A percentile compares a stretch with the other conserved stretches of the same genome.
Conservation (phyloP, 2,113 vertebrate genomes). For the Isichthys henryi region DNA sequence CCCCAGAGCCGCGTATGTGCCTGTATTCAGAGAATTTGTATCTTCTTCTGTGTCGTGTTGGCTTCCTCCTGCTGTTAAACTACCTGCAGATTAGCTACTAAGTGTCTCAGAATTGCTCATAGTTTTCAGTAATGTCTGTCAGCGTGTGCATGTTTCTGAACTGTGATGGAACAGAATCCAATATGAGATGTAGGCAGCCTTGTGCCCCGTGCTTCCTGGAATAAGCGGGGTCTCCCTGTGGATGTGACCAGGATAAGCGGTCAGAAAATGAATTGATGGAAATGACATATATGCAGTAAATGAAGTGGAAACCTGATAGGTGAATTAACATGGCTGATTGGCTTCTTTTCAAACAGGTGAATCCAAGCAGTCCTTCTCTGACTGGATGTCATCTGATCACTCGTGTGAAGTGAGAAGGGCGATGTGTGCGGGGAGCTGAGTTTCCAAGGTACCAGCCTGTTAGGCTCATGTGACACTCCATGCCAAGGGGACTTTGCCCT, state of each 20-base stretch:
- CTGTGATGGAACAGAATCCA: not conserved
- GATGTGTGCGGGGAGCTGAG: not conserved
- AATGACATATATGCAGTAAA: not conserved
- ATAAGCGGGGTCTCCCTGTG: not conserved
- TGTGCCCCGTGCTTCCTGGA: not conserved
- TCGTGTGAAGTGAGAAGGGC: not conserved
- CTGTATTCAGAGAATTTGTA: not conserved
- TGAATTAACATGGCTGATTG: not conserved
- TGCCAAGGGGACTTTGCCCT: not conserved
- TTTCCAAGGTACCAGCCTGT: not conserved
- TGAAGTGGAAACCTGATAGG: not conserved
- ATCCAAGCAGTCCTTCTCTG: not conserved
- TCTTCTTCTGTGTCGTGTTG: not conserved
- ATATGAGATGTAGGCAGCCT: not conserved
- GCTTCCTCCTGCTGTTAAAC: not conserved
- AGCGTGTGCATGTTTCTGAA: not conserved
- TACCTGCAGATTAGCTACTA: not conserved
- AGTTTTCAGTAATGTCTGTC: not conserved
- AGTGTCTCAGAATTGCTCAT: not conserved
- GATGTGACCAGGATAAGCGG: not conserved
- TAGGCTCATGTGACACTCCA: not conserved
- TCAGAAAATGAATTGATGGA: not conserved
- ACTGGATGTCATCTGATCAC: not conserved
- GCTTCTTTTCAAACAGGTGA: not conserved
- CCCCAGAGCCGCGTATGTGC: not conserved